phyloP scores from a whole-genome alignment of 2,888 invertebrate species.

The Ischnura elegans region DNA sequence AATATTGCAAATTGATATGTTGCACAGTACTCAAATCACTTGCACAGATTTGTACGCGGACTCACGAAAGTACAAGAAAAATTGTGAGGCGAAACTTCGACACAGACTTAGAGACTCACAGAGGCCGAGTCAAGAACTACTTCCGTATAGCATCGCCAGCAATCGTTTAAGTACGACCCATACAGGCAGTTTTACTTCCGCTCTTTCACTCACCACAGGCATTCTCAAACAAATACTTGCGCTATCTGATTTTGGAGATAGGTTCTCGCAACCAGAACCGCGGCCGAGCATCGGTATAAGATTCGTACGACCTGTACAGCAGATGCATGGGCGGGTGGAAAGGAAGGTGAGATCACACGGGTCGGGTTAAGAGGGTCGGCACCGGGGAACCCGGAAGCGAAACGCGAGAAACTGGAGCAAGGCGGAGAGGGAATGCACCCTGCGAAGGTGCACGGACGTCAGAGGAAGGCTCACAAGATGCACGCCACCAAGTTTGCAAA shows the following conservation, averaged over 20 bases:
- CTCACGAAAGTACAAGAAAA: too few relatives aligned
- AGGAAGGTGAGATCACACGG: conserved; percentile 37
- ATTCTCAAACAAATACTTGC: neutral
- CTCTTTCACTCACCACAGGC: neutral
- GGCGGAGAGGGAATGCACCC: neutral
- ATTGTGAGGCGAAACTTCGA: too few relatives aligned
- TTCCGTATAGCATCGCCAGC: too few relatives aligned
- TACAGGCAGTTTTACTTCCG: neutral
- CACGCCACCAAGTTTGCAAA: neutral
- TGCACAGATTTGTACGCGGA: too few relatives aligned
- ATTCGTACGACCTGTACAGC: neutral
- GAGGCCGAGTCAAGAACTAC: too few relatives aligned
- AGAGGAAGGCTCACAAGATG: neutral
- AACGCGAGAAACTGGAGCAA: conserved; percentile 28
- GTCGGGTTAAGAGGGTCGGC: conserved; percentile 5
- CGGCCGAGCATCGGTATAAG: neutral
- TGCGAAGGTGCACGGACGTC: neutral
- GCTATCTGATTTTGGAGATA: neutral
- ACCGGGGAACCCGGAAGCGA: conserved; percentile 7
- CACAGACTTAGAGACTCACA: too few relatives aligned
- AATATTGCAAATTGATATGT: too few relatives aligned
- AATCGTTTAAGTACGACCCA: too few relatives aligned
- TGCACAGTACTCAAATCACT: too few relatives aligned
- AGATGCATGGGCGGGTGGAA: neutral
- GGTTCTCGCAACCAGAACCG: too few relatives aligned